These are phyloP conservation scores for Tapirus terrestris DNA, from an alignment of 2,113 vertebrate genomes.

Conservation along the genomic window DNA sequence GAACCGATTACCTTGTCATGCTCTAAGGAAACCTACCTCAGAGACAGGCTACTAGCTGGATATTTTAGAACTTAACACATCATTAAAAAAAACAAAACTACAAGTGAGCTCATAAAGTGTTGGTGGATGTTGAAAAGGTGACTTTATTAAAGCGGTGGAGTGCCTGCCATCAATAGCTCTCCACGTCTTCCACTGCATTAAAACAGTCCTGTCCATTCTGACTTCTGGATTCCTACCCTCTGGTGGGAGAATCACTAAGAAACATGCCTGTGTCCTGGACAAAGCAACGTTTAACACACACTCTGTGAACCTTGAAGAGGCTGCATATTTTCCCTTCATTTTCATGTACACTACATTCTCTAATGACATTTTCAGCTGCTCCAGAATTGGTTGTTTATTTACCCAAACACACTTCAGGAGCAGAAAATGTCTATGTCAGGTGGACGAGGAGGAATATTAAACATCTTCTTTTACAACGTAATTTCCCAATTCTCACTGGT, in stretches of 20 bases:
- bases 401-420: background rate
- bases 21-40: slow-evolving; percentile 70
- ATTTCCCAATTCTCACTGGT: background rate
- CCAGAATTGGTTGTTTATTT: slow-evolving; percentile 45
- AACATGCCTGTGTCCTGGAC: background rate
- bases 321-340: background rate
- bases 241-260: background rate
- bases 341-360: background rate
- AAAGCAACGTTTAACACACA: background rate
- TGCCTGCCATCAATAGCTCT: slow-evolving; percentile 6
- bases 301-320: background rate
- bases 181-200: background rate
- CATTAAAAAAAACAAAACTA: slow-evolving; percentile 41
- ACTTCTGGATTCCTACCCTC: background rate
- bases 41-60: slow-evolving; percentile 45
- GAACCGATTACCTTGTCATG: slow-evolving; percentile 74
- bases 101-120: slow-evolving; percentile 56
- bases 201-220: background rate
- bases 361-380: background rate
- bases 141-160: slow-evolving; percentile 49
- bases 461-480: slow-evolving; percentile 7
- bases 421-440: background rate
- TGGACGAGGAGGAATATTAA: background rate
- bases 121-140: slow-evolving; percentile 69
- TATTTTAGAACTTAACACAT: slow-evolving; percentile 76